These are phyloP conservation scores for Auanema sp. DNA, from an alignment of 2,888 invertebrate species.

Conservation along the genomic window DNA sequence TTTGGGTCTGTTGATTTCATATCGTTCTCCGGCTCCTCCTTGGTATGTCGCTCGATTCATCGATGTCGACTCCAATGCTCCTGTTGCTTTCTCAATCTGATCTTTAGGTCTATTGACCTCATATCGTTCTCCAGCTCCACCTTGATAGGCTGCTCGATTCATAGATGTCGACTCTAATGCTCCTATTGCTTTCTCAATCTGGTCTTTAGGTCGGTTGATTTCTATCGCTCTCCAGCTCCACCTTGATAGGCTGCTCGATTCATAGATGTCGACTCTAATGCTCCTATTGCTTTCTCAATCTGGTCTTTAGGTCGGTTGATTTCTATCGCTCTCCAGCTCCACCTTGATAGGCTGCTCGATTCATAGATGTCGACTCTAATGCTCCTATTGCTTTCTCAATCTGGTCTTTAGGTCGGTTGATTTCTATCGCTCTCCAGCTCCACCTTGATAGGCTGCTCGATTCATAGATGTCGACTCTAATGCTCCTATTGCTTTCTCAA, in stretches of 20 bases:
- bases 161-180: conserved; percentile 6
- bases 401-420: background rate
- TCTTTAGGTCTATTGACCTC: conserved; percentile 6
- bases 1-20: background rate
- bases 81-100: conserved; percentile 8
- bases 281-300: background rate
- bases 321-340: conserved; percentile 3
- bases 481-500: background rate
- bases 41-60: background rate
- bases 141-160: no score
- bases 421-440: no score
- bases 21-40: conserved; percentile 3
- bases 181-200: conserved; percentile 10
- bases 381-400: no score
- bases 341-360: no score
- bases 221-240: conserved; percentile 7
- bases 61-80: conserved; percentile 1
- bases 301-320: conserved; percentile 4
- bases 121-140: conserved; percentile 4
- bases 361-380: no score
- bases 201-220: conserved; percentile 7
- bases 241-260: conserved; percentile 4
- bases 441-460: background rate
- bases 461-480: background rate
- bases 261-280: background rate